Evolutionary conservation across 2,888 invertebrate genomes (phyloP).

Genomic region (Drosophila affinis): DNA sequence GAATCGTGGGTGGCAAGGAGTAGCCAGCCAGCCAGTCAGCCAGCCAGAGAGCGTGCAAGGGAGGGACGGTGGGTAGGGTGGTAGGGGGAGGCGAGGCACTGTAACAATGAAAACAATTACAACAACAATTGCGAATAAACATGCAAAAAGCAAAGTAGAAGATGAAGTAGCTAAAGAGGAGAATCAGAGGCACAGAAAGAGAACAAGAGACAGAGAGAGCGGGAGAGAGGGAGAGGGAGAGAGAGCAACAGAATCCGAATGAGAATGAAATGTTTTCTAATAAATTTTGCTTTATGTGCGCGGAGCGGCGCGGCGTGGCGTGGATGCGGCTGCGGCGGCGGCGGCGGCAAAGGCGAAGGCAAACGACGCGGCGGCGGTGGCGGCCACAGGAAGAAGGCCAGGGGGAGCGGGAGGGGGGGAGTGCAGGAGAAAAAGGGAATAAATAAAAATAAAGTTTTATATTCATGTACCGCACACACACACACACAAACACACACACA

Average conservation of each 20-base stretch:
- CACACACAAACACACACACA: constrained; percentile 35
- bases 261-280: constrained; percentile 83
- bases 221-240: background rate
- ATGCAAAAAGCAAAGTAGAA: constrained; percentile 81
- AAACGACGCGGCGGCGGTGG: background rate
- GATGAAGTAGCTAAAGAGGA: constrained; percentile 67
- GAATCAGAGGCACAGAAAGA: constrained; percentile 6
- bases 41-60: no score
- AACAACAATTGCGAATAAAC: constrained; percentile 82
- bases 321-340: no score
- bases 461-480: constrained; percentile 74
- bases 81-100: constrained; percentile 22
- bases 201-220: constrained; percentile 17
- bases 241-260: constrained; percentile 47
- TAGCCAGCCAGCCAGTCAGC: no score
- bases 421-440: constrained; percentile 64
- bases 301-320: constrained; percentile 69
- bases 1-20: background rate
- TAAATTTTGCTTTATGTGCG: constrained; percentile 84
- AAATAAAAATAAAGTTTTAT: constrained; percentile 79
- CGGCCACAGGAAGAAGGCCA: background rate
- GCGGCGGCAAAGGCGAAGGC: background rate
- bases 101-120: constrained; percentile 82
- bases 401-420: background rate
- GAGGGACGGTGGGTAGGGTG: background rate